These are phyloP conservation scores for Artemia sinica DNA, from an alignment of 2,888 invertebrate genomes.

Conservation along the genomic window DNA sequence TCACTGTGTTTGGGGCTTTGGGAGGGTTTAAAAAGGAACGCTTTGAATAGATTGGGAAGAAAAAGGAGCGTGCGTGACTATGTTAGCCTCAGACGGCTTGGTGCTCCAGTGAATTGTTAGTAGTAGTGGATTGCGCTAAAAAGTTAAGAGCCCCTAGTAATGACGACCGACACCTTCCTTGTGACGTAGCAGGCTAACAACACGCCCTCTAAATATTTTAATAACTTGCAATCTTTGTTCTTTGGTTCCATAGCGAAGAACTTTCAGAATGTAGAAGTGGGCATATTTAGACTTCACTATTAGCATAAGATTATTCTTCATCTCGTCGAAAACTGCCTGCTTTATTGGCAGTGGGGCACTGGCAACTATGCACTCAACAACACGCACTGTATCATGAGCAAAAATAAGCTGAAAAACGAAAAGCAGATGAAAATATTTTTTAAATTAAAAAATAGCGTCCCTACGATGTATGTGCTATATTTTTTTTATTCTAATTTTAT, in stretches of 20 bases:
- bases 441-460: too few species aligned
- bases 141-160: too few species aligned
- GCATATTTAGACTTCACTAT: conserved; percentile 53
- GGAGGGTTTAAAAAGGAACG: too few species aligned
- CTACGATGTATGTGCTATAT: too few species aligned
- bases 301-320: conserved; percentile 47
- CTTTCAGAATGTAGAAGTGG: conserved; percentile 46
- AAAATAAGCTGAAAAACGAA: conserved; percentile 44
- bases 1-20: neutral
- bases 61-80: too few species aligned
- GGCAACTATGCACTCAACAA: conserved; percentile 72
- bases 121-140: too few species aligned
- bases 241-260: conserved; percentile 59
- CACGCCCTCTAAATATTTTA: conserved; percentile 51
- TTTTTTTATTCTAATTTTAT: too few species aligned
- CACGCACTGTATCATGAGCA: conserved; percentile 70
- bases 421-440: too few species aligned
- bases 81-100: too few species aligned
- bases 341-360: conserved; percentile 47
- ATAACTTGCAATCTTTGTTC: conserved; percentile 47
- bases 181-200: conserved; percentile 56
- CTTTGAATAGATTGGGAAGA: too few species aligned
- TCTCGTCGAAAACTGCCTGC: conserved; percentile 48
- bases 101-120: too few species aligned
- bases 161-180: conserved; percentile 34